phyloP scores from a whole-genome alignment of 2,113 vertebrate species.

The Laterallus jamaicensis region DNA sequence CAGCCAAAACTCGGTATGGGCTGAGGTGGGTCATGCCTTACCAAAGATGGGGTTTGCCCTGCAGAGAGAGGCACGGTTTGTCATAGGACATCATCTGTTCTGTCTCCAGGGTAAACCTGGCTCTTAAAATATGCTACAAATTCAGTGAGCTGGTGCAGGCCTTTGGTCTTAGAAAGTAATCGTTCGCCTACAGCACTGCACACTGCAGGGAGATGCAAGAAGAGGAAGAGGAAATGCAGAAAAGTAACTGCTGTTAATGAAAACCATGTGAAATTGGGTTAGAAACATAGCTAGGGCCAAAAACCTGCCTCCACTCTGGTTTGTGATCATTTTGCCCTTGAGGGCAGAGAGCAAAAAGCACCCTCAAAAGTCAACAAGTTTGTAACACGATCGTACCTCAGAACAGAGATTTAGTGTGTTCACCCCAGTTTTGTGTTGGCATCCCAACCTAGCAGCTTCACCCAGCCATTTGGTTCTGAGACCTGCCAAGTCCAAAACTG shows the following conservation, averaged over 20 bases:
- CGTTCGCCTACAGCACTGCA: neutral
- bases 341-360: neutral
- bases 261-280: neutral
- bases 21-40: neutral
- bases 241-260: neutral
- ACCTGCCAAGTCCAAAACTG: neutral
- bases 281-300: neutral
- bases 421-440: neutral
- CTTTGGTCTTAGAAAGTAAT: neutral
- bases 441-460: neutral
- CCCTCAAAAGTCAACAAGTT: neutral
- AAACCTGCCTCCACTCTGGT: neutral
- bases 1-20: neutral
- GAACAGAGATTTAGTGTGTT: neutral
- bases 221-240: neutral
- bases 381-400: neutral
- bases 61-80: neutral
- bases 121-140: neutral
- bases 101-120: neutral
- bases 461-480: neutral
- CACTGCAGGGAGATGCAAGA: accelerated
- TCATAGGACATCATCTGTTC: neutral
- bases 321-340: neutral
- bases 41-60: neutral
- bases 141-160: neutral